A percentile compares a stretch with the other conserved stretches of the same genome.
Evolutionary conservation across 2,888 invertebrate species (phyloP).

Genomic region (Serrognathus titanus): DNA sequence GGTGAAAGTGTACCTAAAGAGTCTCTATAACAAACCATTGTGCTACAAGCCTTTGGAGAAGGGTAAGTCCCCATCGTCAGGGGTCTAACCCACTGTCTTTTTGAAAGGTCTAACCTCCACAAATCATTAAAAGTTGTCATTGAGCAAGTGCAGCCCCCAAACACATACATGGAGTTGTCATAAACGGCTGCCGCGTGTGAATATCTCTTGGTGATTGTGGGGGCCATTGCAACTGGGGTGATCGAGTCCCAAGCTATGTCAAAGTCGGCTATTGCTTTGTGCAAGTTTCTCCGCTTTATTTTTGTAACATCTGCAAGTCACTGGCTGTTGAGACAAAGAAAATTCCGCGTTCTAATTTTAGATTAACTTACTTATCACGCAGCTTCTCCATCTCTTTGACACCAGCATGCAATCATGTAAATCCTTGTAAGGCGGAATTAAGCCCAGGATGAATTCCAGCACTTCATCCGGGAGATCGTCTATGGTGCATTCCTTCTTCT

Average conservation of each 20-base stretch:
- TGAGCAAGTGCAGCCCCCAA: slow-evolving; percentile 93
- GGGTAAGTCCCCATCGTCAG: slow-evolving; percentile 86
- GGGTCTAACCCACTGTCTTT: slow-evolving; percentile 79
- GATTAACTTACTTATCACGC: slow-evolving; percentile 72
- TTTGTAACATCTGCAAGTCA: slow-evolving; percentile 70
- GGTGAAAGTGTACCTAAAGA: slow-evolving; percentile 58
- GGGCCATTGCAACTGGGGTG: slow-evolving; percentile 56
- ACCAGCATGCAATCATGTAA: slow-evolving; percentile 82
- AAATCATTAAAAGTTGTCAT: slow-evolving; percentile 96
- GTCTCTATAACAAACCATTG: slow-evolving; percentile 84
- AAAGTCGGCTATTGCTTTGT: slow-evolving; percentile 73
- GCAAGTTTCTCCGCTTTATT: slow-evolving; percentile 69
- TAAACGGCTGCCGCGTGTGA: slow-evolving; percentile 86
- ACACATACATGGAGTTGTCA: slow-evolving; percentile 87
- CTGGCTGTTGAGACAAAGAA: slow-evolving; percentile 19
- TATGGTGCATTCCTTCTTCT: slow-evolving; percentile 37
- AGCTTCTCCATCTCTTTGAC: slow-evolving; percentile 80
- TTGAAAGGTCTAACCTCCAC: slow-evolving; percentile 88
- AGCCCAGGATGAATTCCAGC: slow-evolving; percentile 84
- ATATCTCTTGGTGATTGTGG: slow-evolving; percentile 85
- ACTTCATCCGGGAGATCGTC: slow-evolving; percentile 90
- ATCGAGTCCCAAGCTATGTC: slow-evolving; percentile 72
- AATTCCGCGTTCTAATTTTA: slow-evolving; percentile 25
- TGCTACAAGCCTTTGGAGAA: slow-evolving; percentile 92
- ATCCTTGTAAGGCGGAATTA: slow-evolving; percentile 88